A percentile compares a stretch with the other conserved stretches of the same genome.
phyloP scores from a whole-genome alignment of 1,140 invertebrate species.

The Leptinotarsa undecemlineata region DNA sequence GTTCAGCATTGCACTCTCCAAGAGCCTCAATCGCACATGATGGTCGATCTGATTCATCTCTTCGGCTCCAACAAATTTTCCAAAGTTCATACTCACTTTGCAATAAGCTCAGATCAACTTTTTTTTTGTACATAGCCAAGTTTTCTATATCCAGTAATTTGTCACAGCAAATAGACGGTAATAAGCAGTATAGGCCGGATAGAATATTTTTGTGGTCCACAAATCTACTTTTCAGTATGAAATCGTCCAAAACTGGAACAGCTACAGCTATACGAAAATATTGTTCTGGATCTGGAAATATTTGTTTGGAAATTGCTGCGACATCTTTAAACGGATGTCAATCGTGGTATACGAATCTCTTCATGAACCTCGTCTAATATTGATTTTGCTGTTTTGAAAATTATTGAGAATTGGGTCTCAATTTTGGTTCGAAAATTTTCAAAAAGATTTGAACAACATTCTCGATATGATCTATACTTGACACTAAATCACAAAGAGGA shows the following conservation, averaged over 20 bases:
- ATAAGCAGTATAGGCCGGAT: background rate
- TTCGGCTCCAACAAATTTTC: background rate
- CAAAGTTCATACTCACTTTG: background rate
- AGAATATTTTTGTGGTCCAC: background rate
- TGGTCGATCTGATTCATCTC: background rate
- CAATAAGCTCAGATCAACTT: slow-evolving; percentile 3
- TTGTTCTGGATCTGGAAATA: background rate
- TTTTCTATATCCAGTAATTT: background rate
- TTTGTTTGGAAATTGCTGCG: background rate
- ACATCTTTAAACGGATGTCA: background rate
- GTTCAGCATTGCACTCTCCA: slow-evolving; percentile 16
- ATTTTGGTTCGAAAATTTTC: background rate
- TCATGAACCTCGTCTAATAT: background rate
- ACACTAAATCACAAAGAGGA: slow-evolving; percentile 2
- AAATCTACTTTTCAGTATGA: slow-evolving; percentile 12
- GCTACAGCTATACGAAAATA: slow-evolving; percentile 7
- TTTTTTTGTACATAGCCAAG: background rate
- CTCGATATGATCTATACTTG: background rate
- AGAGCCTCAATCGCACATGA: slow-evolving; percentile 13
- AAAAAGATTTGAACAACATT: slow-evolving; percentile 7
- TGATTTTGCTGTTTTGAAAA: background rate
- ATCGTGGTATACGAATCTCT: background rate
- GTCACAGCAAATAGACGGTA: slow-evolving; percentile 5
- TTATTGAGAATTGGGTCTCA: background rate
- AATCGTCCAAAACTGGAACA: slow-evolving; percentile 1